Percentiles rank a stretch among this genome's conserved stretches.
These are phyloP conservation scores for Altica lythri DNA, from an alignment of 2,888 invertebrate species.

Conservation along the genomic window DNA sequence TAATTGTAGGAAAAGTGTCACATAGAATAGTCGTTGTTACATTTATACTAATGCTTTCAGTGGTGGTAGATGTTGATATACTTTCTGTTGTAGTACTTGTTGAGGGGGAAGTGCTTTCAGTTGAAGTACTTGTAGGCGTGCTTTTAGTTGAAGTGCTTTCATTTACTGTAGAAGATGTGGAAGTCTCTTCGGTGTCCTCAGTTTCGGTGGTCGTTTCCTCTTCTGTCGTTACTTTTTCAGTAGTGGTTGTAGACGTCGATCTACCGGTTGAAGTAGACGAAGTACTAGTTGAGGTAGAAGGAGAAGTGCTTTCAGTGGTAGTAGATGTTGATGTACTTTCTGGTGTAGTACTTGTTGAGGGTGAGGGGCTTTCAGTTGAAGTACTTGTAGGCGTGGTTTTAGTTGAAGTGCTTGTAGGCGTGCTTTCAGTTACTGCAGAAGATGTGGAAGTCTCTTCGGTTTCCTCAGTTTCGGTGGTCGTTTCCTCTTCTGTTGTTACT, in stretches of 20 bases:
- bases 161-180: not conserved
- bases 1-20: no score
- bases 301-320: constrained; percentile 4
- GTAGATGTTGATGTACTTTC: not conserved
- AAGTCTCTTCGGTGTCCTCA: not conserved
- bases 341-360: not conserved
- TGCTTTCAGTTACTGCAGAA: not conserved
- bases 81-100: not conserved
- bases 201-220: constrained; percentile 4
- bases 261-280: not conserved
- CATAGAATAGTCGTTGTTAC: not conserved
- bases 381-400: not conserved
- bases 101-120: not conserved
- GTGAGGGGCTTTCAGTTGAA: no score
- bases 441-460: not conserved
- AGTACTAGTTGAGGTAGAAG: not conserved
- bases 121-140: not conserved
- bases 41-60: not conserved
- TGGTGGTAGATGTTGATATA: not conserved
- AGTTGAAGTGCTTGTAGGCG: not conserved
- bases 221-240: not conserved
- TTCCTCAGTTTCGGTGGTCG: not conserved
- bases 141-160: not conserved
- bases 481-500: not conserved
- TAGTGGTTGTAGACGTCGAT: not conserved